These are phyloP conservation scores for Pseudobourletiella spinata DNA, from an alignment of 1,140 invertebrate genomes.

Conservation along the genomic window DNA sequence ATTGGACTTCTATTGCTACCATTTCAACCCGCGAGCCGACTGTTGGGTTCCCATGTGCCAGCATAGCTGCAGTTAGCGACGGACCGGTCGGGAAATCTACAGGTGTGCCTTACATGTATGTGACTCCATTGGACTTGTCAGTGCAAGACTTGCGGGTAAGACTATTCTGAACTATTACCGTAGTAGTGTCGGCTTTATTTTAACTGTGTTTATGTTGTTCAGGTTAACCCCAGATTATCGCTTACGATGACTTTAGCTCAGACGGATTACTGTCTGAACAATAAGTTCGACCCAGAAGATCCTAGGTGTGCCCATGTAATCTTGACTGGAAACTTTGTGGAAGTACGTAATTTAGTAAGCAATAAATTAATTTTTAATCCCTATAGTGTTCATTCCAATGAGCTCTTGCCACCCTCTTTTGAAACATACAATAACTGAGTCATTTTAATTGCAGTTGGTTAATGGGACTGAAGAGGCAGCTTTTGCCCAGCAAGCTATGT, in stretches of 20 bases:
- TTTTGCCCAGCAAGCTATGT: conserved; percentile 53
- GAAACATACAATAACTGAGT: background rate
- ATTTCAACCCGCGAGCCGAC: conserved; percentile 55
- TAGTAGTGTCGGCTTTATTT: background rate
- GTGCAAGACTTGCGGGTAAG: conserved; percentile 58
- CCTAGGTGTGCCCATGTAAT: conserved; percentile 66
- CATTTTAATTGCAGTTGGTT: conserved; percentile 46
- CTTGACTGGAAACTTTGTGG: conserved; percentile 57
- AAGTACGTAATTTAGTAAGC: conserved; percentile 44
- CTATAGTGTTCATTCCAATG: background rate
- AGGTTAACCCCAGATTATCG: conserved; percentile 56
- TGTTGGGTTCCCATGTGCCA: conserved; percentile 61
- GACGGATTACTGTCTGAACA: conserved; percentile 52
- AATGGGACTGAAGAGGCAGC: conserved; percentile 49
- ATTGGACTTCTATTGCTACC: conserved; percentile 64
- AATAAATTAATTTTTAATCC: conserved; percentile 8
- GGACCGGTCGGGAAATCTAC: conserved; percentile 56
- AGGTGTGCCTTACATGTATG: conserved; percentile 65
- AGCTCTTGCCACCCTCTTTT: background rate
- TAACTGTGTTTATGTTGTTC: conserved; percentile 21
- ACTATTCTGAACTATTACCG: background rate
- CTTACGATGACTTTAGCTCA: conserved; percentile 59
- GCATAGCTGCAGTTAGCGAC: conserved; percentile 63
- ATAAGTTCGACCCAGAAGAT: conserved; percentile 64
- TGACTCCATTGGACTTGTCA: conserved; percentile 64